Base-by-base conservation (phyloP, 2,797 vertebrate species). In the Loriculus beryllinus region DNA sequence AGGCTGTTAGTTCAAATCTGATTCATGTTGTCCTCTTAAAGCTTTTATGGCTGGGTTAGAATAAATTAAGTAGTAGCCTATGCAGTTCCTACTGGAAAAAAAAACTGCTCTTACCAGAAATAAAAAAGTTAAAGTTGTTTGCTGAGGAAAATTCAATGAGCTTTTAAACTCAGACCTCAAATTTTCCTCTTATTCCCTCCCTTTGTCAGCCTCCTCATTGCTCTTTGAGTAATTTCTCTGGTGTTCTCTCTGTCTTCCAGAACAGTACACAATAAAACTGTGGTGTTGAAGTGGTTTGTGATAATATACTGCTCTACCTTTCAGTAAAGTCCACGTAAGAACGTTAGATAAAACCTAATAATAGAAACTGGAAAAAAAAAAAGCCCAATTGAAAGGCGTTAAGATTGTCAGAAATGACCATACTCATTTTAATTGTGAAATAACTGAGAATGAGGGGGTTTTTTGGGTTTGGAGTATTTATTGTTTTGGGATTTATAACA, bases 1-100 rank as follows among this genome's bases (percentile, higher is more conserved):
- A 37, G 52, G 57, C 56, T 62, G 45, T 86, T 88, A 49, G 9
- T 88, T 95, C 52, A 93, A 90, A 93, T 83, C 75, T 57, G 81
- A 82, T 71, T 81, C 69, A 18, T 1, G 2, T 20, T 86, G 75
- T 64, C 40, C 12, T 81, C 54, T 37, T 84, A 81, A 92, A 88
- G 65, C 33, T 52, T n/a, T 85, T 77, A 78, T 54, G 40, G 13
- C 33, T 51, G 28, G 39, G 51, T 63, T 59, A 86, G 48, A 78
- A 68, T 78, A 93, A 91, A 80, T 35, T 23, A 65, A 90, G 35
- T 39, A 51, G 47, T 39, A 42, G 33, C 39, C 64, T 70, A 37
- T 74, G 22, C 64, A 51, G 48, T 40, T 83, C 22, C 72, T 68
- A 37, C 69, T 51, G 45, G 56, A 64, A 81, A 81, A 81, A 81